Percentiles rank a stretch among this genome's conserved stretches.
phyloP scores from a whole-genome alignment of 2,888 invertebrate species.

The Tillus elongatus region DNA sequence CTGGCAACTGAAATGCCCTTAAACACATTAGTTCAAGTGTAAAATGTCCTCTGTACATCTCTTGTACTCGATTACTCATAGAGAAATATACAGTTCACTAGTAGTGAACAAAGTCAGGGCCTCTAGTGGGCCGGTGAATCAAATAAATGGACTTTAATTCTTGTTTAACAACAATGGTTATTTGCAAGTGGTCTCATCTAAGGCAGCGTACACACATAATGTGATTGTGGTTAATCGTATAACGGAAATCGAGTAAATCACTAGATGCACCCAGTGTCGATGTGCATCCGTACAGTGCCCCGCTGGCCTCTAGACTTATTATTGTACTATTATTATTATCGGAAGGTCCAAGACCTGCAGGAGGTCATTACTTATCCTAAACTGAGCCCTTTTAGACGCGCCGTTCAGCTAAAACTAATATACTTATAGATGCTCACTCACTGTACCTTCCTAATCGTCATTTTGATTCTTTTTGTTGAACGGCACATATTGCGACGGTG shows the following conservation, averaged over 20 bases:
- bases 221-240: constrained; percentile 42
- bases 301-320: too few relatives aligned
- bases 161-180: constrained; percentile 30
- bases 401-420: constrained; percentile 39
- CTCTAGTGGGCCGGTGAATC: too few relatives aligned
- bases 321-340: too few relatives aligned
- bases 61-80: too few relatives aligned
- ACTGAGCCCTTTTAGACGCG: constrained; percentile 39
- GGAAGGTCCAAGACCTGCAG: constrained; percentile 31
- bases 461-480: constrained; percentile 10
- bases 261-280: constrained; percentile 38
- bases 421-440: constrained; percentile 33
- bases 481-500: too few relatives aligned
- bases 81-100: too few relatives aligned
- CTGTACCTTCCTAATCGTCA: constrained; percentile 17
- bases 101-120: too few relatives aligned
- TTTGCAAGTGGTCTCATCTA: constrained; percentile 20
- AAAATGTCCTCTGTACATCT: too few relatives aligned
- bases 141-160: constrained; percentile 26
- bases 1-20: too few relatives aligned
- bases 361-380: constrained; percentile 43
- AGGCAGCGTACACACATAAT: constrained; percentile 35
- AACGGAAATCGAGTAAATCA: constrained; percentile 39
- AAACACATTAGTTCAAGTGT: too few relatives aligned
- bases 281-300: constrained; percentile 28